phyloP scores from a whole-genome alignment of 2,797 vertebrate genomes.

The Graptemys geographica region DNA sequence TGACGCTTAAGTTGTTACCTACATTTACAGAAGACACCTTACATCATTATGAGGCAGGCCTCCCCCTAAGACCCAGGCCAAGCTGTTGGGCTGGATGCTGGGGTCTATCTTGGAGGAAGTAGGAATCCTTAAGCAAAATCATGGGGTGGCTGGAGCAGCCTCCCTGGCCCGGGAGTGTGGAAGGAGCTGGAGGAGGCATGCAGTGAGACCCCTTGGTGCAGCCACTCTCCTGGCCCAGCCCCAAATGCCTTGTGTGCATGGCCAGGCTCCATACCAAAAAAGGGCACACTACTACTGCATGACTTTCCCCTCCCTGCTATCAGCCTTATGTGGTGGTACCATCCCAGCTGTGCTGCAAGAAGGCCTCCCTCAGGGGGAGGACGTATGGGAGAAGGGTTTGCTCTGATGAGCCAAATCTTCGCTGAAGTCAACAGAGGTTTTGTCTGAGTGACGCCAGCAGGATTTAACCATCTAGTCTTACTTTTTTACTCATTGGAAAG shows the following conservation, averaged over 20 bases:
- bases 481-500: too few relatives aligned
- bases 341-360: neutral
- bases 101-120: neutral
- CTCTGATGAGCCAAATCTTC: neutral
- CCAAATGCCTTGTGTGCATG: neutral
- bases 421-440: neutral
- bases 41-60: neutral
- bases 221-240: neutral
- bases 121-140: neutral
- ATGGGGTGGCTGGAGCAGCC: neutral
- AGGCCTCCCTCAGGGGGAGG: neutral
- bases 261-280: neutral
- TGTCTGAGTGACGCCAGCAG: neutral
- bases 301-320: neutral
- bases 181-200: neutral
- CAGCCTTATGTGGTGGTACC: neutral
- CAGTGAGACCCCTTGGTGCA: neutral
- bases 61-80: neutral
- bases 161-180: neutral
- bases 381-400: neutral
- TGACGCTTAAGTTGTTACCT: accelerated
- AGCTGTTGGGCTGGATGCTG: neutral
- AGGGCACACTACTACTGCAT: neutral
- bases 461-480: neutral
- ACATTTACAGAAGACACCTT: neutral